Percentiles rank a stretch among this genome's conserved stretches.
These are phyloP conservation scores for Phaethornis superciliosus DNA, from an alignment of 2,113 vertebrate species.

Conservation along the genomic window DNA sequence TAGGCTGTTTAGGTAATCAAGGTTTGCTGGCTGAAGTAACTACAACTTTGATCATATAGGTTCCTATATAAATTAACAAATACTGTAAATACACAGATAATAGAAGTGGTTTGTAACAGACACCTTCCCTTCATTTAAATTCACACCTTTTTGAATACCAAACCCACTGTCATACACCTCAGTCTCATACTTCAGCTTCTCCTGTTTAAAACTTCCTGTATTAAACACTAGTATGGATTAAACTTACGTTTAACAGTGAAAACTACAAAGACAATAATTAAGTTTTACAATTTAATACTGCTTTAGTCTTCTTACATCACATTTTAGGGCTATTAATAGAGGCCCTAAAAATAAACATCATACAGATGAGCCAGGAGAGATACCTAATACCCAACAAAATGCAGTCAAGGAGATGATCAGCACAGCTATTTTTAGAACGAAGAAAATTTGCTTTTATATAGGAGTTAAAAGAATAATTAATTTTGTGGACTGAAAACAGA, in stretches of 20 bases:
- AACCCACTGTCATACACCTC: not conserved
- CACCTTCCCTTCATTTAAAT: not conserved
- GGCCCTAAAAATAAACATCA: slow-evolving; percentile 73
- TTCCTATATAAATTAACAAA: not conserved
- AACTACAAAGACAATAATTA: not conserved
- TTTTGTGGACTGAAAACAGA: not conserved
- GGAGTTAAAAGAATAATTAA: not conserved
- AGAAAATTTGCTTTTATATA: not conserved
- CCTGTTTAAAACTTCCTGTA: not conserved
- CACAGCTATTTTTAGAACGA: not conserved
- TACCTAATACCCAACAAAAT: slow-evolving; percentile 72
- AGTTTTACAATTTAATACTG: slow-evolving; percentile 24
- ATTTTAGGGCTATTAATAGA: slow-evolving; percentile 63
- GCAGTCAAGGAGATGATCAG: not conserved
- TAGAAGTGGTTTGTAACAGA: not conserved
- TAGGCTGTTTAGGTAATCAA: rapidly evolving
- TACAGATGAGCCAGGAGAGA: slow-evolving; percentile 49
- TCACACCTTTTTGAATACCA: not conserved
- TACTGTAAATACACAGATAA: not conserved
- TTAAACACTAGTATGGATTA: not conserved
- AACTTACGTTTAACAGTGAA: not conserved
- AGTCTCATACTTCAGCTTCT: not conserved
- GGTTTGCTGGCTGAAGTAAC: not conserved
- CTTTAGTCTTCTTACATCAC: slow-evolving; percentile 67
- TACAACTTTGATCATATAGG: not conserved